Evolutionary conservation across 2,797 vertebrate genomes (phyloP).

Genomic region (Loriculus beryllinus): DNA sequence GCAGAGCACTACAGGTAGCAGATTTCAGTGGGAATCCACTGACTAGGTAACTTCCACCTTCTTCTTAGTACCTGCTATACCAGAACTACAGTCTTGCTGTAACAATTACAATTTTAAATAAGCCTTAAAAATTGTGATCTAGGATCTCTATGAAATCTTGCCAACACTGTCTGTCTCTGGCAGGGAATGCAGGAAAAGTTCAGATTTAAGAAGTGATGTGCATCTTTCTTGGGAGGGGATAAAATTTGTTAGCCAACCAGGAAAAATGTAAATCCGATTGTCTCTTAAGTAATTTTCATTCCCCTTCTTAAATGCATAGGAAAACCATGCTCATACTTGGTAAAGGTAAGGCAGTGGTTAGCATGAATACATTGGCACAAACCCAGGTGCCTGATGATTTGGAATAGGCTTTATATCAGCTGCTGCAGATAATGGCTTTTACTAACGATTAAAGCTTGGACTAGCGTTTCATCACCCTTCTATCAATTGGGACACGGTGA

Average conservation of each 20-base stretch:
- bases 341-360: background rate
- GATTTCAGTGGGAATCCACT: conserved; percentile 99
- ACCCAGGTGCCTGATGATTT: conserved; percentile 2
- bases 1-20: conserved; percentile 95
- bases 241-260: background rate
- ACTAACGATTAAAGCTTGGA: conserved; percentile 49
- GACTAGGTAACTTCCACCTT: conserved; percentile 85
- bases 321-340: background rate
- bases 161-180: background rate
- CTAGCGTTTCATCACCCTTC: background rate
- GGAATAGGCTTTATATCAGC: conserved; percentile 17
- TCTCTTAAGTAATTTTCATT: conserved; percentile 4
- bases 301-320: background rate
- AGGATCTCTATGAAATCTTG: conserved; percentile 1
- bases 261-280: conserved; percentile 11
- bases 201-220: background rate
- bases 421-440: conserved; percentile 50
- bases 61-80: background rate
- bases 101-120: conserved; percentile 28
- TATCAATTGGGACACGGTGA: conserved; percentile 20
- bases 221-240: background rate
- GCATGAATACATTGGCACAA: background rate
- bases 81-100: background rate
- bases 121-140: background rate
- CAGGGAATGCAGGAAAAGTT: background rate